Base-by-base conservation (phyloP, 2,888 invertebrate species). In the Aspidiotus destructor region DNA sequence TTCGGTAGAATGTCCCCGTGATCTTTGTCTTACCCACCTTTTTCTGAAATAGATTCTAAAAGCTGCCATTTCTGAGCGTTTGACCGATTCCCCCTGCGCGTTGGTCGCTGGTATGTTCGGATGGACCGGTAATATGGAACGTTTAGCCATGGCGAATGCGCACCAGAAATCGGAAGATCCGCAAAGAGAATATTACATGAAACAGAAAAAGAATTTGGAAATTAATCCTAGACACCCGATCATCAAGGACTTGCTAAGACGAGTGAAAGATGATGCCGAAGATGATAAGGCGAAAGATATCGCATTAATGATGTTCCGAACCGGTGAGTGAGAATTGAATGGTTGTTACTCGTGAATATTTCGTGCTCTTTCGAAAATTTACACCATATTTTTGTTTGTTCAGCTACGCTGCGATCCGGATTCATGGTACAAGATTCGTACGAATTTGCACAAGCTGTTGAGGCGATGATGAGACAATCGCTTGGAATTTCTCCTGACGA, bases 101-200 rank as follows among this genome's bases (percentile, higher is more conserved):
- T 82, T 99, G 64, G 94, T 97, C 61, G 98, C 98, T 72, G 89
- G 92, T 70, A 88, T 91, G 82, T 98, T 94, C 80, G 97, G 97
- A 73, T 98, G 97, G 97, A 96, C 97, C 74, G 98, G 97, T 75
- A 98, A 98, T 80, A 98, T 99, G 98, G 98, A 98, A 81, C 84
- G 98, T 62, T 84, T 98, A 72, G 95, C 97, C 72, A 80, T 90
- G 72, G 89, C 91, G 60, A 98, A 99, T 80, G 96, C 98, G 15
- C 97, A 98, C 79, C 94, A 96, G 78, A 98, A 98, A 78, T 78
- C 87, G 7, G 91, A 96, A 76, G 95, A 96, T 81, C 88, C 92
- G 48, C 91, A 93, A 76, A 86, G 92, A 75, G 84, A 79, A 72
- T 90, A 92, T 78, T 93, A 96, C 78, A 80, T 94, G 58, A 88